Percentiles rank a stretch among this genome's conserved stretches.
phyloP scores from a whole-genome alignment of 2,888 invertebrate genomes.

The Clostera curtula region DNA sequence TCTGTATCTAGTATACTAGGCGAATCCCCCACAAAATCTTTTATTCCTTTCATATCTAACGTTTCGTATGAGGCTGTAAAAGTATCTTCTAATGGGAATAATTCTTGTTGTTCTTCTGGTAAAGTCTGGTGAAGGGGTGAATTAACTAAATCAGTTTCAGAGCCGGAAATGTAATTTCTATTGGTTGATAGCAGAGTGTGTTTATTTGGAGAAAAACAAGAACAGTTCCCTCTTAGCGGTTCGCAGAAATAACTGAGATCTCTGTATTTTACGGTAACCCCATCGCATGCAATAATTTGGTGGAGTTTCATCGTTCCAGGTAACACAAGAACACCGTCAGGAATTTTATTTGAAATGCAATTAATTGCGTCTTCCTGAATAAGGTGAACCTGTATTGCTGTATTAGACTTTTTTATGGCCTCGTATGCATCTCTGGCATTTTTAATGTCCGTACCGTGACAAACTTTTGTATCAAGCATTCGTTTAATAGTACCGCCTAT shows the following conservation, averaged over 20 bases:
- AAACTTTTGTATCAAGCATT: slow-evolving; percentile 15
- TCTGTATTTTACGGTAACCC: slow-evolving; percentile 5
- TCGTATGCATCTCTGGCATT: slow-evolving; percentile 10
- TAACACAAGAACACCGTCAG: slow-evolving; percentile 2
- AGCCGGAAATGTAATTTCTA: not conserved
- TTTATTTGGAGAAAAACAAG: slow-evolving; percentile 3
- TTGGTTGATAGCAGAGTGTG: not conserved
- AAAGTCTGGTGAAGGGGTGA: not conserved
- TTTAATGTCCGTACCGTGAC: slow-evolving; percentile 16
- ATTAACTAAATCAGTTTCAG: not conserved
- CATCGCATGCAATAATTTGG: slow-evolving; percentile 6
- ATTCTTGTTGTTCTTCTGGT: not conserved
- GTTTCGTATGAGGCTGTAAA: not conserved
- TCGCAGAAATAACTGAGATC: slow-evolving; percentile 7
- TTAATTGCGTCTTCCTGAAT: slow-evolving; percentile 3
- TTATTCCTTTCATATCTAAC: not conserved
- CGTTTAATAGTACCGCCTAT: slow-evolving; percentile 22
- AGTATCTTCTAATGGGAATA: too few species aligned
- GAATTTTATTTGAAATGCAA: not conserved
- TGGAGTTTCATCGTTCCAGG: slow-evolving; percentile 12
- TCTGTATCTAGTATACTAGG: not conserved
- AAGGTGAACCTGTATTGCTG: slow-evolving; percentile 2
- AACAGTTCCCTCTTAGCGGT: slow-evolving; percentile 4
- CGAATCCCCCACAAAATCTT: not conserved
- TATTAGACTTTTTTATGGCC: slow-evolving; percentile 1